Conservation (phyloP, 1,140 invertebrate species). For the Laupala kohalensis region DNA sequence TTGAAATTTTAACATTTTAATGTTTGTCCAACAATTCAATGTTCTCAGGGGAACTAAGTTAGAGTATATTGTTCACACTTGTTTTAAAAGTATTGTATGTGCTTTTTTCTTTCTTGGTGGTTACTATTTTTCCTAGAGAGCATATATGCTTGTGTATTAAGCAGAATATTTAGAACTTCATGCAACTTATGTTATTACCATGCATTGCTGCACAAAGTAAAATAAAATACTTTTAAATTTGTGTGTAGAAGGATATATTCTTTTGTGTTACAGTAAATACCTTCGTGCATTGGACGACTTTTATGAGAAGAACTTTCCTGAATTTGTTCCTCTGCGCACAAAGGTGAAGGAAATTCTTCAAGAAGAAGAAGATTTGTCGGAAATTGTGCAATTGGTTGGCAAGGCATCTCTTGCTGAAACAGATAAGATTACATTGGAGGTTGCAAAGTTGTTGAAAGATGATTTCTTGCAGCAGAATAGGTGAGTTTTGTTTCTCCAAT, state of each 20-base stretch:
- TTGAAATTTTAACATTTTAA: too few relatives aligned
- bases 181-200: too few relatives aligned
- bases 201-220: too few relatives aligned
- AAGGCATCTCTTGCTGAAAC: conserved; percentile 97
- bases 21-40: too few relatives aligned
- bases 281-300: conserved; percentile 95
- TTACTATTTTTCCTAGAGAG: too few relatives aligned
- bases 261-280: conserved; percentile 73
- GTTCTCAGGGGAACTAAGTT: too few relatives aligned
- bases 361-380: conserved; percentile 98
- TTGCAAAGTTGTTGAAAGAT: conserved; percentile 96
- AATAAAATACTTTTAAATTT: background rate
- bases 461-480: conserved; percentile 99
- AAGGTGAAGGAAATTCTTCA: conserved; percentile 95
- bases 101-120: too few relatives aligned
- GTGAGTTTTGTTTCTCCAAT: conserved; percentile 34
- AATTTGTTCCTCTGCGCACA: conserved; percentile 89
- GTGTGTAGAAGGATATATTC: background rate
- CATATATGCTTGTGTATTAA: too few relatives aligned
- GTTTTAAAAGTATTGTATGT: too few relatives aligned
- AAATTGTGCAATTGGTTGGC: conserved; percentile 99
- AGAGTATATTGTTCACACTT: too few relatives aligned
- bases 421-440: conserved; percentile 98
- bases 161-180: too few relatives aligned
- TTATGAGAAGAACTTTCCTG: conserved; percentile 97